Evolutionary conservation across 2,113 vertebrate species (phyloP).

Genomic region (Melospiza georgiana): DNA sequence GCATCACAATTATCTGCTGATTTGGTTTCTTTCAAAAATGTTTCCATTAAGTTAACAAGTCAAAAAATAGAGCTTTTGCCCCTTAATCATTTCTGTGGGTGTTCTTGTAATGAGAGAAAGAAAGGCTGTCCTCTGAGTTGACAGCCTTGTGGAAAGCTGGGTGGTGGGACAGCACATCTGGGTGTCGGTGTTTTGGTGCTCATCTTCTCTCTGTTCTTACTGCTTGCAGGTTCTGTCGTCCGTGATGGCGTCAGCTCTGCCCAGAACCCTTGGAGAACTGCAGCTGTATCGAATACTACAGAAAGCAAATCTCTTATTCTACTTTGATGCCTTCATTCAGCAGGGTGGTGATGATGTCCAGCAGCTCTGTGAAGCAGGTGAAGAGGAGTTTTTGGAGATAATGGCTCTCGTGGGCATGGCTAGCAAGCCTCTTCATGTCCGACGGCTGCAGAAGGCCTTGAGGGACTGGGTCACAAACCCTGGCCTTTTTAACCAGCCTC

Average conservation of each 20-base stretch:
- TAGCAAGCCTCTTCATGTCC: conserved; percentile 95
- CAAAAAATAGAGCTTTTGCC: not conserved
- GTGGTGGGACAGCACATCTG: rapidly evolving
- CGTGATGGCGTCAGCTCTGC: conserved; percentile 94
- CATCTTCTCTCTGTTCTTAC: not conserved
- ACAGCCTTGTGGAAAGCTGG: not conserved
- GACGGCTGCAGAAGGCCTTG: conserved; percentile 94
- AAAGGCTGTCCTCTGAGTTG: not conserved
- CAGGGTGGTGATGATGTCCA: conserved; percentile 98
- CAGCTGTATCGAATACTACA: conserved; percentile 97
- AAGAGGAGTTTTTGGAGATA: conserved; percentile 98
- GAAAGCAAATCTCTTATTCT: conserved; percentile 93
- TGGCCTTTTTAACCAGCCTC: conserved; percentile 94
- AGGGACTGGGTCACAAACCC: conserved; percentile 99
- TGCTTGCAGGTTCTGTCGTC: conserved; percentile 62
- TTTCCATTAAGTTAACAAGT: not conserved
- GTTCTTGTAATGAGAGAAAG: not conserved
- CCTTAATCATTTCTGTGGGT: not conserved
- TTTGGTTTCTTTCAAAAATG: not conserved
- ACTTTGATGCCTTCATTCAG: conserved; percentile 98
- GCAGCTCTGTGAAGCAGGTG: conserved; percentile 96
- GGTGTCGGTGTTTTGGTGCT: not conserved
- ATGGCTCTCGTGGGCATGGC: conserved; percentile 99
- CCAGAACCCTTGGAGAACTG: conserved; percentile 95
- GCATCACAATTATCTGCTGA: not conserved